Evolutionary conservation across 1,140 invertebrate genomes (phyloP).

Genomic region (Meteorus sp.): DNA sequence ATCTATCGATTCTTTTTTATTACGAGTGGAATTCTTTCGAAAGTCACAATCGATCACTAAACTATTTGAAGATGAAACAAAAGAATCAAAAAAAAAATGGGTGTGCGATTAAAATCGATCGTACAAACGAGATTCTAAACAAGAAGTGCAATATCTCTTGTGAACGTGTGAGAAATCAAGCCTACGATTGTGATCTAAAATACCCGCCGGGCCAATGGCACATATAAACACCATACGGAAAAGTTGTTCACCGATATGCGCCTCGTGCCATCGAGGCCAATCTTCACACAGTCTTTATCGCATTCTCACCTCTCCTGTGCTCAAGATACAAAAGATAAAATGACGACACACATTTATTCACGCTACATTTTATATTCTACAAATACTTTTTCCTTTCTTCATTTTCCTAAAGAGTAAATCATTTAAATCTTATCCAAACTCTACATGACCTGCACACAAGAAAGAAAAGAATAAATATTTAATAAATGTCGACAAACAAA

Average conservation of each 20-base stretch:
- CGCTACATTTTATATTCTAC: background rate
- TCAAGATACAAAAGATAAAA: background rate
- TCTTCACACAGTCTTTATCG: conserved; percentile 12
- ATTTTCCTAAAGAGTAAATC: background rate
- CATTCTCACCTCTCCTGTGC: background rate
- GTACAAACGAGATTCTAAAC: background rate
- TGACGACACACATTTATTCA: background rate
- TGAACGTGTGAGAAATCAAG: conserved; percentile 28
- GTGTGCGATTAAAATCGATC: conserved; percentile 15
- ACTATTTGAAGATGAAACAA: background rate
- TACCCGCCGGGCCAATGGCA: background rate
- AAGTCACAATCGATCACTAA: conserved; percentile 28
- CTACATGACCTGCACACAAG: too few relatives aligned
- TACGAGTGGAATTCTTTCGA: too few relatives aligned
- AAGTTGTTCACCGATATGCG: conserved; percentile 7
- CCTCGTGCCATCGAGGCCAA: conserved; percentile 7
- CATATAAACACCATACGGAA: too few relatives aligned
- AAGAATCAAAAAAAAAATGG: background rate
- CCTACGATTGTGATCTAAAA: conserved; percentile 28
- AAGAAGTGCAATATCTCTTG: conserved; percentile 11
- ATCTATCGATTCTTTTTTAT: too few relatives aligned
- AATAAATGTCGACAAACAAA: too few relatives aligned
- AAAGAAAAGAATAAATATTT: too few relatives aligned
- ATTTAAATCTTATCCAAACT: too few relatives aligned
- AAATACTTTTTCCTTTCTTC: background rate